Base-by-base conservation (phyloP, 2,113 vertebrate genomes). In the Cygnus buccinator region DNA sequence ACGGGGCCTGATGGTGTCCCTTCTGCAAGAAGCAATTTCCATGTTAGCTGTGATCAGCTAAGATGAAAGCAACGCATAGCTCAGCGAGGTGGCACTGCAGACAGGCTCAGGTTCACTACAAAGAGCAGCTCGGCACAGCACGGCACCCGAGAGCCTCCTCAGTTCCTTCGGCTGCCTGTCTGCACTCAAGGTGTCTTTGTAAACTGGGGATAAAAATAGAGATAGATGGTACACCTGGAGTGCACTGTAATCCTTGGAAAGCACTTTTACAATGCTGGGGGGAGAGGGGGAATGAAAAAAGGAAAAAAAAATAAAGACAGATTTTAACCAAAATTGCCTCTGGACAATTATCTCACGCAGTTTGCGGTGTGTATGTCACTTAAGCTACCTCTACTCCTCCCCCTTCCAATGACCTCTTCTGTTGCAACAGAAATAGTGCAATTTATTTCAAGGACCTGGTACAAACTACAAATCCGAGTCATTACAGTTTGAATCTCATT, bases 31-130 rank as follows among this genome's bases (percentile, higher is more conserved):
- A 86, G 28, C 9, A 78, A 74, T 93, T 94, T 91, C 84, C 61
- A 7, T 72, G 50, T 50, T 68, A 52, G 43, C 21, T 75, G 77
- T 80, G 92, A 87, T 52, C 81, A 90, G 70, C 43, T 62, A 18
- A 93, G 87, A 92, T 94, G 86, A 94, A 96, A 95, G 93, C 31
- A 94, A 54, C 2, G 0, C 16, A 3, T 74, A 86, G 89, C 43
- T 94, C 50, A 59, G 87, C 50, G 57, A 86, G 62, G 59, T 84
- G 57, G 80, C 13, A 37, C 83, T 1, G 7, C 80, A 90, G 83
- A 94, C 72, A 77, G 86, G n/a, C 77, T 54, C 80, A 76, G 57
- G 85, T 74, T 94, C 95, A 93, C 84, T 90, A 85, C 77, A 90
- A 94, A 96, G 93, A 74, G 77, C 89, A 95, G 59, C 78, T 90